These are phyloP conservation scores for Denticeps clupeoides DNA, from an alignment of 2,797 vertebrate genomes.

Conservation along the genomic window DNA sequence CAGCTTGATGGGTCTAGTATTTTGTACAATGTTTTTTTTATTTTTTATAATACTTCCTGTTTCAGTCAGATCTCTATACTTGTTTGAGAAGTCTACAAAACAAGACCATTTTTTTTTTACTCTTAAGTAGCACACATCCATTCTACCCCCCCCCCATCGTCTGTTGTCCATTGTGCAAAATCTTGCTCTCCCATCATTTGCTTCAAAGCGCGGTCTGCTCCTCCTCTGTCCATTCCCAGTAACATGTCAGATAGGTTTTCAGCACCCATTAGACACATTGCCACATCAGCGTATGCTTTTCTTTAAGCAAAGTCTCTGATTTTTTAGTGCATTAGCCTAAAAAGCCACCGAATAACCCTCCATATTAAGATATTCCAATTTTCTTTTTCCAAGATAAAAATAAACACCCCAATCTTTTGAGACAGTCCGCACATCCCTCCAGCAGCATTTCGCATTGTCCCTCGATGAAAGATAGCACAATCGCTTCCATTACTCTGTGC, in stretches of 20 bases:
- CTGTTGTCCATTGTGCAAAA: too few species aligned
- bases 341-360: background rate
- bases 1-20: too few species aligned
- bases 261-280: slow-evolving; percentile 2
- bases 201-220: too few species aligned
- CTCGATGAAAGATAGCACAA: slow-evolving; percentile 29
- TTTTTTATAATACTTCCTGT: too few species aligned
- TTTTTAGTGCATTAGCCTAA: background rate
- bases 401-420: slow-evolving; percentile 14
- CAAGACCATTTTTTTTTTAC: too few species aligned
- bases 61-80: too few species aligned
- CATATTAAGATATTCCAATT: slow-evolving; percentile 2
- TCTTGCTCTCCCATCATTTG: too few species aligned
- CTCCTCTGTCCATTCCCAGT: background rate
- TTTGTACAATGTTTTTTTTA: too few species aligned
- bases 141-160: too few species aligned
- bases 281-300: background rate
- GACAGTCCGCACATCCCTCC: slow-evolving; percentile 4
- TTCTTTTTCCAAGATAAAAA: slow-evolving; percentile 24
- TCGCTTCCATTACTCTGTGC: slow-evolving; percentile 19
- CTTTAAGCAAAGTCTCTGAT: background rate
- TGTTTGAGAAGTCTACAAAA: too few species aligned
- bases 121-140: too few species aligned
- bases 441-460: slow-evolving; percentile 8
- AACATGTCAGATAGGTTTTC: background rate